phyloP scores from a whole-genome alignment of 2,888 invertebrate species.

The Dascillus cervinus region DNA sequence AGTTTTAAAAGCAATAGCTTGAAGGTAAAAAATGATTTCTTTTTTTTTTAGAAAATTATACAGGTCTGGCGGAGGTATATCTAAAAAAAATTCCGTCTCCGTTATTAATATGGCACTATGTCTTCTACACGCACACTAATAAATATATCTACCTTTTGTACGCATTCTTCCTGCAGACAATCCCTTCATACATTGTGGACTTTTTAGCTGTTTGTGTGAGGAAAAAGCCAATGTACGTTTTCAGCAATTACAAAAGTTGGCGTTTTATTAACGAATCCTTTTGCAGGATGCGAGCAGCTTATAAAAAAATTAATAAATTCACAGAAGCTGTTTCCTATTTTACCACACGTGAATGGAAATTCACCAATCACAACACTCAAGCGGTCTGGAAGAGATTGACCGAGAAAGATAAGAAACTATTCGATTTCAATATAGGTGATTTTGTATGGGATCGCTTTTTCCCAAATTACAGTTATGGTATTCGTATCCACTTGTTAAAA shows the following conservation, averaged over 20 bases:
- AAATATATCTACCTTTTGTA: conserved; percentile 40
- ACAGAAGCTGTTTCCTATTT: conserved; percentile 65
- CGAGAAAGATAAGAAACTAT: conserved; percentile 50
- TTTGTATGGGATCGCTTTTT: conserved; percentile 69
- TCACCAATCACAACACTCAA: conserved; percentile 45
- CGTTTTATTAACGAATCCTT: conserved; percentile 3
- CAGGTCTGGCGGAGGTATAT: conserved; percentile 44
- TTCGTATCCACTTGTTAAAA: conserved; percentile 68
- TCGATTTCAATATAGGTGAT: conserved; percentile 61
- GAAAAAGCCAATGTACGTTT: conserved; percentile 44
- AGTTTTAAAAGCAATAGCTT: conserved; percentile 2
- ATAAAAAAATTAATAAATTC: conserved; percentile 68
- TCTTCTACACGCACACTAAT: conserved; percentile 24
- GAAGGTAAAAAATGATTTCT: conserved; percentile 7
- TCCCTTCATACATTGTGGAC: conserved; percentile 57
- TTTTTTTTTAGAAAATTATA: conserved; percentile 60
- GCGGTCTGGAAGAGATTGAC: conserved; percentile 50
- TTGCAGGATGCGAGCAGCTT: conserved; percentile 64
- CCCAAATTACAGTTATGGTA: conserved; percentile 59
- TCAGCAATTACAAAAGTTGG: too few species aligned
- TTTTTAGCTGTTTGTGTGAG: conserved; percentile 40
- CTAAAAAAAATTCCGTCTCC: conserved; percentile 47
- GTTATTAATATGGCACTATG: conserved; percentile 44
- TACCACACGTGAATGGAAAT: conserved; percentile 58
- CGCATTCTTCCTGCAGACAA: conserved; percentile 50